A percentile compares a stretch with the other conserved stretches of the same genome.
Conservation (phyloP, 2,797 vertebrate species). For the Anabacerthia variegaticeps region DNA sequence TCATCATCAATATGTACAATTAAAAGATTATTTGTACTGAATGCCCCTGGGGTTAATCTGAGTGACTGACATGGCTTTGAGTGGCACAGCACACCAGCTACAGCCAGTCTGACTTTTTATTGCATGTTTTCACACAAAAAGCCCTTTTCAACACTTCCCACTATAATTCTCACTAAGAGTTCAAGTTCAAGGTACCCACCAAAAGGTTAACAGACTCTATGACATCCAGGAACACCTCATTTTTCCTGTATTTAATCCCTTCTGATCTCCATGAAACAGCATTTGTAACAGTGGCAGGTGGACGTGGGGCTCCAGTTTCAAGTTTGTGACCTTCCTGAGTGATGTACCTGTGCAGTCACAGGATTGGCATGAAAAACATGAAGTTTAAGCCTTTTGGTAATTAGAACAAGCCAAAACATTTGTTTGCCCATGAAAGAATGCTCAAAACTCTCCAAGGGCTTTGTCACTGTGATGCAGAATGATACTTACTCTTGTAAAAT, state of each 20-base stretch:
- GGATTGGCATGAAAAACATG: background rate
- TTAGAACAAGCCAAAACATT: background rate
- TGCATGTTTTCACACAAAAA: background rate
- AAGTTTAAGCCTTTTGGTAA: background rate
- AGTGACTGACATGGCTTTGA: fast-evolving
- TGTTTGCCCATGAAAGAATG: background rate
- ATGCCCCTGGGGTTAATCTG: background rate
- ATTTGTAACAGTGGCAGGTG: slow-evolving; percentile 91
- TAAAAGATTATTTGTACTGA: background rate
- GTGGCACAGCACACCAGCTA: background rate
- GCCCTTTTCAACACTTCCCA: background rate
- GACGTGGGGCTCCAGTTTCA: slow-evolving; percentile 94
- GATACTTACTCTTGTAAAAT: slow-evolving; percentile 96
- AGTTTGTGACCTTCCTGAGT: slow-evolving; percentile 99
- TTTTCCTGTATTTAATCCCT: slow-evolving; percentile 92
- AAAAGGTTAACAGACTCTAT: slow-evolving; percentile 98
- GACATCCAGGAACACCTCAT: slow-evolving; percentile 95
- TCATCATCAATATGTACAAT: background rate
- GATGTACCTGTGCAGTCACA: slow-evolving; percentile 85
- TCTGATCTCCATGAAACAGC: slow-evolving; percentile 91
- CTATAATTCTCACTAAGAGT: background rate
- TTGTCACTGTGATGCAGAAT: background rate
- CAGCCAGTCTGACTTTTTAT: background rate
- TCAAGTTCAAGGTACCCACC: slow-evolving; percentile 77
- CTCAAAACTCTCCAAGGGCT: background rate